A percentile compares a stretch with the other conserved stretches of the same genome.
Evolutionary conservation across 2,113 vertebrate species (phyloP).

Genomic region (Vidua macroura): DNA sequence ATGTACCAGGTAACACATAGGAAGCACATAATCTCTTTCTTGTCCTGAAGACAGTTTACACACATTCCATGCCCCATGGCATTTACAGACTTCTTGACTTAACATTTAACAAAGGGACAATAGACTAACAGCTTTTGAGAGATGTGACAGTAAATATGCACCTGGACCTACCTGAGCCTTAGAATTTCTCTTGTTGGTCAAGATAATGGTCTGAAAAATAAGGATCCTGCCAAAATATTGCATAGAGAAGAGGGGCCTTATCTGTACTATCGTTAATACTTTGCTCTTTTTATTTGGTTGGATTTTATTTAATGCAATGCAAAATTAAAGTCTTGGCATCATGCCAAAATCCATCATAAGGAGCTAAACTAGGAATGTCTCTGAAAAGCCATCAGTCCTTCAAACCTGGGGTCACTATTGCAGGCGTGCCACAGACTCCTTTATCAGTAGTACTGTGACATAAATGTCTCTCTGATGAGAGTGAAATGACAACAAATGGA

Average conservation of each 20-base stretch:
- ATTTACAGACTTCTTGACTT: background rate
- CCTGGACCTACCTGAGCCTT: background rate
- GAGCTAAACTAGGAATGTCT: background rate
- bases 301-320: background rate
- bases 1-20: background rate
- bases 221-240: background rate
- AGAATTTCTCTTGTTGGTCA: background rate
- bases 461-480: background rate
- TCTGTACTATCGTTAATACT: background rate
- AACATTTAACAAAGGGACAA: background rate
- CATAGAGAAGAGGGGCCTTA: background rate
- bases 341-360: background rate
- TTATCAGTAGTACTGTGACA: background rate
- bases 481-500: conserved; percentile 29
- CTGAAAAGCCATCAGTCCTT: background rate
- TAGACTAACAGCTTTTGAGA: background rate
- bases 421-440: background rate
- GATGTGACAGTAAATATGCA: background rate
- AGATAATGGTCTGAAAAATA: background rate
- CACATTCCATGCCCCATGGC: background rate
- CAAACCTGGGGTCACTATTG: background rate
- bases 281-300: background rate
- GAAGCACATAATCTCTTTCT: background rate
- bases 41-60: background rate
- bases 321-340: background rate